Percentiles rank a stretch among this genome's conserved stretches.
Conservation (phyloP, 2,113 vertebrate species). For the Oncorhynchus gorbuscha region DNA sequence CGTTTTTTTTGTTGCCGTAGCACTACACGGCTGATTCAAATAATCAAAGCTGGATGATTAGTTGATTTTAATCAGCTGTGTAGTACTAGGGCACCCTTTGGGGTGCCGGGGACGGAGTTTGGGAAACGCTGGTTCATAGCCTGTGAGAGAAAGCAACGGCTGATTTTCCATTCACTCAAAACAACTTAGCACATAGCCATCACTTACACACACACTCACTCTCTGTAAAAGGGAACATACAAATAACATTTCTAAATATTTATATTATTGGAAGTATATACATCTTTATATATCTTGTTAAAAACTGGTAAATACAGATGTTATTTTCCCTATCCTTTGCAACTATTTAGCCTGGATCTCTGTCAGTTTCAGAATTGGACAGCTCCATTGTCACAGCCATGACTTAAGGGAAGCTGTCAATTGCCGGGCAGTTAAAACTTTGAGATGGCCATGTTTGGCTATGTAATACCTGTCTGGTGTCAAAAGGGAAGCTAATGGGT, state of each 20-base stretch:
- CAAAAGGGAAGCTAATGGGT: too few relatives aligned
- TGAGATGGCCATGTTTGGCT: not conserved
- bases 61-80: too few relatives aligned
- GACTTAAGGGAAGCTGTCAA: not conserved
- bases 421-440: not conserved
- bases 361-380: not conserved
- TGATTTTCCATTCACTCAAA: too few relatives aligned
- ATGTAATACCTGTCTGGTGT: not conserved
- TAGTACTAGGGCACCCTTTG: too few relatives aligned
- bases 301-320: not conserved
- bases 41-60: too few relatives aligned
- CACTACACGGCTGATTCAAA: too few relatives aligned
- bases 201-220: not conserved
- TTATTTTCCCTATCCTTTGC: not conserved
- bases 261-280: not conserved
- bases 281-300: not conserved
- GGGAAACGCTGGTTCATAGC: not conserved
- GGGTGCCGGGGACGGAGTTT: too few relatives aligned
- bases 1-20: too few relatives aligned
- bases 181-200: not conserved
- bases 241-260: not conserved
- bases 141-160: not conserved
- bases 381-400: not conserved
- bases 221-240: not conserved
- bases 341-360: not conserved